Evolutionary conservation across 2,888 invertebrate species (phyloP).

Genomic region (Periphyllus acericola): DNA sequence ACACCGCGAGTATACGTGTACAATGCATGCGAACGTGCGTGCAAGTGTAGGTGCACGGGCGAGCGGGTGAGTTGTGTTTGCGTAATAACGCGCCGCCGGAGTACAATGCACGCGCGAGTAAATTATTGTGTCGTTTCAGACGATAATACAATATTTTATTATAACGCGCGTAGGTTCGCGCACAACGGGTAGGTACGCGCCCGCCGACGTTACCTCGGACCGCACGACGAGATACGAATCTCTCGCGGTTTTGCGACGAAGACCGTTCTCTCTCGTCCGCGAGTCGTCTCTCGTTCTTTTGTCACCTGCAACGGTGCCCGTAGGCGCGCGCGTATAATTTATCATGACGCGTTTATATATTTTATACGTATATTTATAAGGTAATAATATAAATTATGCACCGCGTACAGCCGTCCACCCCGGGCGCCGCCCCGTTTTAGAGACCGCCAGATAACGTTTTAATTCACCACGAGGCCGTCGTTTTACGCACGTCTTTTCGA

Average conservation of each 20-base stretch:
- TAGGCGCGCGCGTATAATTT: neutral
- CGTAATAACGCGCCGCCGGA: neutral
- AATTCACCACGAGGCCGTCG: neutral
- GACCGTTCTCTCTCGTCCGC: neutral
- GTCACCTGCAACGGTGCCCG: neutral
- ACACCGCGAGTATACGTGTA: neutral
- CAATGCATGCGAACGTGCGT: too few species aligned
- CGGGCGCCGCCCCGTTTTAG: neutral
- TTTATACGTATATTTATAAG: too few species aligned
- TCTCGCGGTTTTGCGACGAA: too few species aligned
- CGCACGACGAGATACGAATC: neutral
- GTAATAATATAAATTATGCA: neutral
- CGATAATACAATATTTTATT: neutral
- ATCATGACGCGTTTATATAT: too few species aligned
- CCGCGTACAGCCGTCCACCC: neutral
- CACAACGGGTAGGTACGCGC: too few species aligned
- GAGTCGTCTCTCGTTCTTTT: neutral
- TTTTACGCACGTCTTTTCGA: too few species aligned
- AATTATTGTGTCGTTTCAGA: neutral
- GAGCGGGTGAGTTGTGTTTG: neutral
- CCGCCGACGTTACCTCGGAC: neutral
- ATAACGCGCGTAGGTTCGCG: neutral
- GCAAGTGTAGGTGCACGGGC: too few species aligned
- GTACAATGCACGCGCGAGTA: neutral
- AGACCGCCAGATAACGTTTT: neutral